Evolutionary conservation across 2,888 invertebrate genomes (phyloP).

Genomic region (Oscheius sp.): DNA sequence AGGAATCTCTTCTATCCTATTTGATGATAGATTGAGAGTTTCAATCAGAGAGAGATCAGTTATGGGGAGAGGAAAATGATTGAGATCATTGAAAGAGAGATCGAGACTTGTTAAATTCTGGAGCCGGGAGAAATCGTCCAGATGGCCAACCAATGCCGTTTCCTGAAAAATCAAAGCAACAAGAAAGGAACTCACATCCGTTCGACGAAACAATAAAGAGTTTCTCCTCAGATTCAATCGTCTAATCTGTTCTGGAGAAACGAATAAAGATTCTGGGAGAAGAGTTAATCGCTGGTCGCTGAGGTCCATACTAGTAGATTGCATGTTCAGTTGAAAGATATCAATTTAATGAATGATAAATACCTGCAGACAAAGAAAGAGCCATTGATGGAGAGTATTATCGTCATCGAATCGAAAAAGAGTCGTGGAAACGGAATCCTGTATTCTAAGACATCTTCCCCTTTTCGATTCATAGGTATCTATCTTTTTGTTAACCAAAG

Average conservation of each 20-base stretch:
- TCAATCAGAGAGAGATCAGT: conserved; percentile 59
- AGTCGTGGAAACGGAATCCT: conserved; percentile 9
- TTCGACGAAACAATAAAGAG: conserved; percentile 58
- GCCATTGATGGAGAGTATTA: conserved; percentile 23
- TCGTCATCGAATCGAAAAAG: conserved; percentile 23
- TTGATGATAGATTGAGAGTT: conserved; percentile 55
- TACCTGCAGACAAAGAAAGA: conserved; percentile 30
- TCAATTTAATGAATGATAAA: not conserved
- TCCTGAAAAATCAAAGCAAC: not conserved
- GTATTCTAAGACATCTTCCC: conserved; percentile 25
- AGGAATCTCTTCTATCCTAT: conserved; percentile 64
- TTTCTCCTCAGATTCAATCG: conserved; percentile 73
- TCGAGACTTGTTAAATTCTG: conserved; percentile 71
- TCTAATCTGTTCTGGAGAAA: conserved; percentile 55
- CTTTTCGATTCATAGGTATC: conserved; percentile 24
- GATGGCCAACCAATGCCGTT: conserved; percentile 70
- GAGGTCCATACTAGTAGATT: conserved; percentile 66
- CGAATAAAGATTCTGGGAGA: conserved; percentile 72
- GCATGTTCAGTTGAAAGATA: conserved; percentile 7
- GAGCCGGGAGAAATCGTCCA: conserved; percentile 73
- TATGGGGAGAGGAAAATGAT: conserved; percentile 71
- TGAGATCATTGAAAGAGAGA: conserved; percentile 72
- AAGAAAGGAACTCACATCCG: not conserved
- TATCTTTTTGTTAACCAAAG: conserved; percentile 18
- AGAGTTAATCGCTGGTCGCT: conserved; percentile 73